These are phyloP conservation scores for Cynopterus brachyotis DNA, from an alignment of 2,113 vertebrate species.

Conservation along the genomic window DNA sequence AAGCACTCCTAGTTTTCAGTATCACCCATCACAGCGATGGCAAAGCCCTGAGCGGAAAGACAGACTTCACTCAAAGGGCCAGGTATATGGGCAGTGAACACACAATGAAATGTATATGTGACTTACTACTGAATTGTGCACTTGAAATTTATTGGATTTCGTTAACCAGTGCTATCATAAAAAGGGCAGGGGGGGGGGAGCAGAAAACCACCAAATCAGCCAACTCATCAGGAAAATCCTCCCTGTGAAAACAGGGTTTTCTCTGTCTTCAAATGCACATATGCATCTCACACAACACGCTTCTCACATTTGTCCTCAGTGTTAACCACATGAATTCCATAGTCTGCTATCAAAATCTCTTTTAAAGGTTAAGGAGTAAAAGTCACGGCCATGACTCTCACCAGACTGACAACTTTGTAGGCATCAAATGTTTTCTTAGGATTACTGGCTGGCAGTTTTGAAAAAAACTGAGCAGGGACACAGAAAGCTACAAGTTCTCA, in stretches of 20 bases:
- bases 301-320: background rate
- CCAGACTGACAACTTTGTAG: background rate
- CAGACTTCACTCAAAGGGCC: background rate
- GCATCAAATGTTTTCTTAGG: background rate
- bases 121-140: too few species aligned
- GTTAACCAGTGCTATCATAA: too few species aligned
- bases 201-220: background rate
- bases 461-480: background rate
- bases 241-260: background rate
- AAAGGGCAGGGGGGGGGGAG: background rate
- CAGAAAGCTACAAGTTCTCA: background rate
- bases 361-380: background rate
- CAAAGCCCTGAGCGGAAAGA: background rate
- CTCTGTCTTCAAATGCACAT: background rate
- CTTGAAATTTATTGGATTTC: too few species aligned
- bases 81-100: too few species aligned
- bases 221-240: background rate
- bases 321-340: background rate
- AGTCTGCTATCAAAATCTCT: background rate
- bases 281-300: accelerated
- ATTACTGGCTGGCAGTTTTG: background rate
- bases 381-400: background rate
- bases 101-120: too few species aligned
- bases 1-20: background rate
- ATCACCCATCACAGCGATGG: background rate